Percentiles rank a stretch among this genome's conserved stretches.
Conservation (phyloP, 2,113 vertebrate genomes). For the Ageneiosus marmoratus region DNA sequence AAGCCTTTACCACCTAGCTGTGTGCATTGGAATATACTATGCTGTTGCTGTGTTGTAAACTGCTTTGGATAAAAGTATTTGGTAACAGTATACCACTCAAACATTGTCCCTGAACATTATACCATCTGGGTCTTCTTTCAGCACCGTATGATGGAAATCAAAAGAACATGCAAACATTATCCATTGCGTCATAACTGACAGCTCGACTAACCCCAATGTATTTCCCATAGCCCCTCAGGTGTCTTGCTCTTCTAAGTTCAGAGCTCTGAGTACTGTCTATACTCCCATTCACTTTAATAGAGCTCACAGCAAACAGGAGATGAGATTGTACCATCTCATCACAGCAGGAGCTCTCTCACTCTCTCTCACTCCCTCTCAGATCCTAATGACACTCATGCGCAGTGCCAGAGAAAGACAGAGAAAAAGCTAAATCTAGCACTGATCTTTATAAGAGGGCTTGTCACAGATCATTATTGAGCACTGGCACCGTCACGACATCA, state of each 20-base stretch:
- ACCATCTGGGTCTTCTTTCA: not conserved
- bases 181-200: slow-evolving; percentile 6
- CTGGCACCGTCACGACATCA: not conserved
- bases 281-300: slow-evolving; percentile 14
- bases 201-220: not conserved
- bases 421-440: slow-evolving; percentile 27
- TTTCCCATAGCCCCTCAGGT: not conserved
- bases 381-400: slow-evolving; percentile 29
- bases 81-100: not conserved
- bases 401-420: slow-evolving; percentile 31
- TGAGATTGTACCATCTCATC: slow-evolving; percentile 36
- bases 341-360: slow-evolving; percentile 29
- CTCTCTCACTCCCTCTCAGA: slow-evolving; percentile 16
- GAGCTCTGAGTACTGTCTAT: not conserved
- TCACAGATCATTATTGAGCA: slow-evolving; percentile 31
- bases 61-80: not conserved
- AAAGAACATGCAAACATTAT: not conserved
- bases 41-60: not conserved
- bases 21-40: not conserved
- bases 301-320: slow-evolving; percentile 35
- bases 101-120: not conserved
- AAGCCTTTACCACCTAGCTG: not conserved
- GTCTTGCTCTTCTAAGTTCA: not conserved
- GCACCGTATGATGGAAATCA: not conserved
- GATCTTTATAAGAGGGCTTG: slow-evolving; percentile 19